Evolutionary conservation across 2,888 invertebrate species (phyloP).

Genomic region (Macrophya annulata): DNA sequence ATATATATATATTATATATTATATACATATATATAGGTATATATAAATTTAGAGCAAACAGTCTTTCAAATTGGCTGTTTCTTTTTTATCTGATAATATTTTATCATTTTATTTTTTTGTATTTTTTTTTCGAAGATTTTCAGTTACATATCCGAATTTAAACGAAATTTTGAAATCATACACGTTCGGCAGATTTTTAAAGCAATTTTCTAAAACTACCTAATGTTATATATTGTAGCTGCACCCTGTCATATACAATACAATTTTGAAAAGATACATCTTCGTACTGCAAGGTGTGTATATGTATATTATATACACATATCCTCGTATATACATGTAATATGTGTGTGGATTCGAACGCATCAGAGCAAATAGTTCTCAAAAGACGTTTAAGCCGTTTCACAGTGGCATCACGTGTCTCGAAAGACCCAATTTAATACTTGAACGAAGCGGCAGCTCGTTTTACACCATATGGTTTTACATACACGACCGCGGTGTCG

Average conservation of each 20-base stretch:
- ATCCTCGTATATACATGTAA: background rate
- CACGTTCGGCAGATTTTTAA: background rate
- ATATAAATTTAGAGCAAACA: background rate
- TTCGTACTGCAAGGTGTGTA: background rate
- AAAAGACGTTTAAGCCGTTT: slow-evolving; percentile 54
- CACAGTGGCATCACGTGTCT: slow-evolving; percentile 55
- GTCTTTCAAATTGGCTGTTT: slow-evolving; percentile 1
- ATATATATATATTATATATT: too few relatives aligned
- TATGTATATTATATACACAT: background rate
- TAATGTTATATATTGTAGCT: background rate
- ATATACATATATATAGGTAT: too few relatives aligned
- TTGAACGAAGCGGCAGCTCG: slow-evolving; percentile 77
- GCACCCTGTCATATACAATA: background rate
- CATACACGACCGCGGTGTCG: slow-evolving; percentile 75
- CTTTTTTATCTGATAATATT: background rate
- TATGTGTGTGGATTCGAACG: slow-evolving; percentile 36
- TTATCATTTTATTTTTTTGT: background rate
- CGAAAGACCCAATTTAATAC: slow-evolving; percentile 77
- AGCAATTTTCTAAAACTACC: background rate
- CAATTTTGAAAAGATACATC: background rate
- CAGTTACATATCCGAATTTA: background rate
- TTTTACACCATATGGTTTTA: slow-evolving; percentile 79
- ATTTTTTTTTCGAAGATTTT: background rate
- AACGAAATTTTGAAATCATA: background rate
- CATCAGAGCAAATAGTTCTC: slow-evolving; percentile 50